Base-by-base conservation (phyloP, 2,113 vertebrate genomes). In the Irena cyanogastra region DNA sequence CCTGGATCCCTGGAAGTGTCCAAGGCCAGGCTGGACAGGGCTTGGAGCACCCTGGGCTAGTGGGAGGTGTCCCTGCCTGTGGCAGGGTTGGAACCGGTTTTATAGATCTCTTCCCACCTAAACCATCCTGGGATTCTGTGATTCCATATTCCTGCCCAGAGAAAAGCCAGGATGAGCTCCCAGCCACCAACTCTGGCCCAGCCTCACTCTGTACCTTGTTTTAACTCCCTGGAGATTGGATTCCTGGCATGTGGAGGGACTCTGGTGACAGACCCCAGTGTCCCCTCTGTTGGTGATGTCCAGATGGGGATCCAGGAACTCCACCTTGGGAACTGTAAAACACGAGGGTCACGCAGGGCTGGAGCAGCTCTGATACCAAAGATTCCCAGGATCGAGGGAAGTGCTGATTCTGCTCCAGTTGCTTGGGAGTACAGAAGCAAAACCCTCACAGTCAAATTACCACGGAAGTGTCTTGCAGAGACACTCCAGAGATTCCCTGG, bases 401-500 rank as follows among this genome's bases (percentile, higher is more conserved):
- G 54, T 12, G 75, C 71, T 85, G 84, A 59, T 88, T 80, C 79
- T 69, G 42, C 59, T 90, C 35, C 6, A 0, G 31, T 17, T 80
- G 78, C 87, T 95, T 19, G 13, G 90, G 87, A 96, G 71, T 71
- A 28, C 59, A 92, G 78, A 53, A 70, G 70, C 82, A 83, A 88
- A 93, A 76, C 39, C 45, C 84, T 85, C 13, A 5, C 61, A 77
- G 85, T 23, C 47, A 80, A 88, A 93, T 95, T 90, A 33, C 78
- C 33, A 18, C 16, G 57, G 19, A 80, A 83, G 54, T 11, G 24
- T 88, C 85, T 85, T 66, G 60, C 26, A 54, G 89, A 93, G 82
- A 59, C 53, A 45, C 39, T 81, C 83, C 72, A 69, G 65, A 49
- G 3, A 5, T 66, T 92, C 93, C 93, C 92, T 49, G 75, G 94